A percentile compares a stretch with the other conserved stretches of the same genome.
These are phyloP conservation scores for Cyprinus carpio DNA, from an alignment of 2,113 vertebrate genomes.

Conservation along the genomic window DNA sequence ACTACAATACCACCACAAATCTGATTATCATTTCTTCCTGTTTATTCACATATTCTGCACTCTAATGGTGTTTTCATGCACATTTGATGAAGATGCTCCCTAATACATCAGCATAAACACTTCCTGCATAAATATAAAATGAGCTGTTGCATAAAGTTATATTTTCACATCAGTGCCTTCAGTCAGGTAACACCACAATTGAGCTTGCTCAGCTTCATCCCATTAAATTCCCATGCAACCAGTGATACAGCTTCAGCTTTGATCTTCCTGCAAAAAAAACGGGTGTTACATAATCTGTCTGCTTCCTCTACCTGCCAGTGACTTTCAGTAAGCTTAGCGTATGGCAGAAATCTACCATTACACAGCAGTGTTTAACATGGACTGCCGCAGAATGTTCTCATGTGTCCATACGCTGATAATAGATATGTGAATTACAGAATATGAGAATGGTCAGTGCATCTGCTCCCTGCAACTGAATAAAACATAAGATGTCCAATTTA, in stretches of 20 bases:
- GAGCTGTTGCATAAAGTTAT: not conserved
- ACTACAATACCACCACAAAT: not conserved
- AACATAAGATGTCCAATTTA: conserved; percentile 8
- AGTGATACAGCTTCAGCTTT: conserved; percentile 13
- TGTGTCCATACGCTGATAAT: not conserved
- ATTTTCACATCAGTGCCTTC: not conserved
- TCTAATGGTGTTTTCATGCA: not conserved
- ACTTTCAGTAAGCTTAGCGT: not conserved
- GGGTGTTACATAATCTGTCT: conserved; percentile 5
- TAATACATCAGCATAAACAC: not conserved
- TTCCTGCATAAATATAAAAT: not conserved
- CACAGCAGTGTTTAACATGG: not conserved
- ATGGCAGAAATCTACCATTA: not conserved
- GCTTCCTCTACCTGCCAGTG: not conserved
- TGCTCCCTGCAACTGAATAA: not conserved
- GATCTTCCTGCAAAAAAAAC: conserved; percentile 1
- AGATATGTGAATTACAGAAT: not conserved
- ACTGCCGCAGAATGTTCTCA: not conserved
- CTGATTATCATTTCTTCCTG: not conserved
- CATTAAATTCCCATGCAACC: conserved; percentile 7
- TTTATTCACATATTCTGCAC: conserved; percentile 1
- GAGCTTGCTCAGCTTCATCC: not conserved
- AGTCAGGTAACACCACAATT: not conserved
- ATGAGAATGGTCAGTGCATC: not conserved
- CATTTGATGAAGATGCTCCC: not conserved